Evolutionary conservation across 1,140 invertebrate species (phyloP), one percentile per base, ranked within the genome.

Genomic region (Saxidomus purpurata): DNA sequence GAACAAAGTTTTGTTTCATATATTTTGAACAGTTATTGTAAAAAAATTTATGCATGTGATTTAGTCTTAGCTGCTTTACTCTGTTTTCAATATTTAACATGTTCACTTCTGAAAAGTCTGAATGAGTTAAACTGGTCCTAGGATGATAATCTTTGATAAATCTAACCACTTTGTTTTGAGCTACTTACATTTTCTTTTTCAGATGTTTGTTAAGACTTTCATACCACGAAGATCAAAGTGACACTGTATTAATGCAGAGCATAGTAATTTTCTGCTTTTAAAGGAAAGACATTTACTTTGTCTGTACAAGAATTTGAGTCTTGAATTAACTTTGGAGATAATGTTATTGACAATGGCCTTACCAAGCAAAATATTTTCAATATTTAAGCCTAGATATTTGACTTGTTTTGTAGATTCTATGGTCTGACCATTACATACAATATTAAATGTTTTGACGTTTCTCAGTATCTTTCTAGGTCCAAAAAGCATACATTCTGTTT

Each of bases 401-500:
- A 87, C 28, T 25, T 4, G 19, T 55, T 38, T 28, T 43, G 6
- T 15, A 40, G 61, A 38, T n/a, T 88, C n/a, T 47, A 81, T 88
- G 28, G 40, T 6, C 28, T 43, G 9, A 55, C 49, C 47, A 52
- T 71, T 71, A 55, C 76, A 88, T 13, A 28, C 52, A 1, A 88
- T 6, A 84, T 67, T 69, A 31, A 88, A 59, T 61, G 55, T 40
- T 6, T 25, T 22, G 47, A 47, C 40, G 17, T 25, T 59, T 59
- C 43, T 80, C 47, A 87, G 17, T 52, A 19, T 80, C 17, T 40
- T 34, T 74, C 49, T 88, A 61, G 86, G 43, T 4, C 76, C 86
- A 80, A 88, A 80, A 4, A 63, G 43, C 25, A 47, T 84, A 63
- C 55, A 31, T 25, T 88, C 86, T 28, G 86, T 88, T 52, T 88